phyloP scores from a whole-genome alignment of 2,113 vertebrate genomes.

The Globicephala melas region DNA sequence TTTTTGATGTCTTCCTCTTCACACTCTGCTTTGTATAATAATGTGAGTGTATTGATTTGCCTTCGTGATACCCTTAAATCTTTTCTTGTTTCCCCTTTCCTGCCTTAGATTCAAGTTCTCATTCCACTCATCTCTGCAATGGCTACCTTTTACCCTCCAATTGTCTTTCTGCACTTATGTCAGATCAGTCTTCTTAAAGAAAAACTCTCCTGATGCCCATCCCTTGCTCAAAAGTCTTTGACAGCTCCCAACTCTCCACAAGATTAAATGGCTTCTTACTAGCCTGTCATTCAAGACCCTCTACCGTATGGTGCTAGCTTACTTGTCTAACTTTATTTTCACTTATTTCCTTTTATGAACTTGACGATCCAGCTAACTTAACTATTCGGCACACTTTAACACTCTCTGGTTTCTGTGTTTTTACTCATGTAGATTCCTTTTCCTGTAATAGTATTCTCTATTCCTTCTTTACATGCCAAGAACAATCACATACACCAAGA shows the following conservation, averaged over 20 bases:
- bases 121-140: neutral
- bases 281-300: neutral
- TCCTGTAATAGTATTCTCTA: neutral
- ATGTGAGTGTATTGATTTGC: neutral
- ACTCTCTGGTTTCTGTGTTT: neutral
- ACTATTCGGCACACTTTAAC: neutral
- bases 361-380: neutral
- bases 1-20: neutral
- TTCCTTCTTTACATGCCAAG: neutral
- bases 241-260: neutral
- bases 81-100: neutral
- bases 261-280: neutral
- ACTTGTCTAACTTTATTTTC: neutral
- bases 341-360: neutral
- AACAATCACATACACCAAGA: neutral
- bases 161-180: neutral
- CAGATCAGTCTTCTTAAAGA: neutral
- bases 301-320: neutral
- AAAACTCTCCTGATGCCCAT: neutral
- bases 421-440: neutral
- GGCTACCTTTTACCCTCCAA: neutral
- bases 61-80: neutral
- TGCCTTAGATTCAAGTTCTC: neutral
- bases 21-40: neutral
- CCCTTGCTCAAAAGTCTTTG: neutral